Evolutionary conservation across 2,888 invertebrate genomes (phyloP).

Genomic region (Mimas tiliae): DNA sequence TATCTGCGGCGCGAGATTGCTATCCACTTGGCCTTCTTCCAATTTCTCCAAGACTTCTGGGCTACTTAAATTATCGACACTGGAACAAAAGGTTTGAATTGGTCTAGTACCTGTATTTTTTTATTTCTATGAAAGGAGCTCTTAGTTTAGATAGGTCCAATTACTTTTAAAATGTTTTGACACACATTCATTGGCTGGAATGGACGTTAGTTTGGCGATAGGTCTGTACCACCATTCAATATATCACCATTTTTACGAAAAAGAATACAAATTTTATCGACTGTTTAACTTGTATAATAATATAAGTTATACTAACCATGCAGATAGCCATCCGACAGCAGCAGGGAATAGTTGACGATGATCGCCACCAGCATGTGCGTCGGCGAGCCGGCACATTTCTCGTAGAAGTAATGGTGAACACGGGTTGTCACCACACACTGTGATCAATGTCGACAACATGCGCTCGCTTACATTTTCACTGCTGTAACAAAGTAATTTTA

Average conservation of each 20-base stretch:
- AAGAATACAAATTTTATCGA: background rate
- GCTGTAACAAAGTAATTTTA: constrained; percentile 38
- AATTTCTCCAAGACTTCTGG: constrained; percentile 72
- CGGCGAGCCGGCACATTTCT: constrained; percentile 87
- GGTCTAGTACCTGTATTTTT: too few relatives aligned
- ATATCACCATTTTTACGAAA: too few relatives aligned
- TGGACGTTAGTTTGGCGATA: too few relatives aligned
- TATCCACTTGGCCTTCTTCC: constrained; percentile 74
- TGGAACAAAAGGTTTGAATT: constrained; percentile 36
- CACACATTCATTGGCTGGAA: too few relatives aligned
- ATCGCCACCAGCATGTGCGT: constrained; percentile 92
- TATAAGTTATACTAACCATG: constrained; percentile 80
- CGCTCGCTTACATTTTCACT: constrained; percentile 69
- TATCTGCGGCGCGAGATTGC: constrained; percentile 79
- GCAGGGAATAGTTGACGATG: constrained; percentile 93
- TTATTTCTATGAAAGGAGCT: too few relatives aligned
- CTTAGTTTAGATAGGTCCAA: too few relatives aligned
- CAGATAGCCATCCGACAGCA: constrained; percentile 90
- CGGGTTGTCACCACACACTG: constrained; percentile 69
- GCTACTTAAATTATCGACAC: constrained; percentile 73
- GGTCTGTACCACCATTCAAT: too few relatives aligned
- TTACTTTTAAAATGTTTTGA: too few relatives aligned
- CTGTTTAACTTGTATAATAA: too few relatives aligned
- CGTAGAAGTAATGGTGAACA: constrained; percentile 73
- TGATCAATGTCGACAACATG: constrained; percentile 70